Evolutionary conservation across 2,797 vertebrate genomes (phyloP).

Genomic region (Halcyon smyrnensis): DNA sequence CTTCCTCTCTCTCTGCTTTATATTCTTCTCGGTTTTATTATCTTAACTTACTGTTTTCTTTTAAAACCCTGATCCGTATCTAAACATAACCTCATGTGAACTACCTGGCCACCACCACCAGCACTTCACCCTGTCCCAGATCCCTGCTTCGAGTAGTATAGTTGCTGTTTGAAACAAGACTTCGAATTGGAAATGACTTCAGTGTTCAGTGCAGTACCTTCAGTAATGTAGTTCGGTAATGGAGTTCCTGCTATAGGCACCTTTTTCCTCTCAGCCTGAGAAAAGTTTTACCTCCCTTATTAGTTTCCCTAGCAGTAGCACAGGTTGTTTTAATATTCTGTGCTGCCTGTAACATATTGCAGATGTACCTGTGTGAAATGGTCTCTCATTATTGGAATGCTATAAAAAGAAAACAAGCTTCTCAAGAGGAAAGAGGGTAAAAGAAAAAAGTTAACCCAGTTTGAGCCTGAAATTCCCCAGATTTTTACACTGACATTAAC

Average conservation of each 20-base stretch:
- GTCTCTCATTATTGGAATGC: constrained; percentile 55
- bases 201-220: neutral
- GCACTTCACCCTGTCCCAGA: neutral
- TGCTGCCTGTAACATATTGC: constrained; percentile 66
- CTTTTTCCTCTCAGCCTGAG: constrained; percentile 15
- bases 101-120: neutral
- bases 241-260: constrained; percentile 25
- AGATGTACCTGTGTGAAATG: constrained; percentile 68
- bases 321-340: constrained; percentile 66
- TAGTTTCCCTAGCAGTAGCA: constrained; percentile 64
- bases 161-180: neutral
- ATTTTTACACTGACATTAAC: constrained; percentile 61
- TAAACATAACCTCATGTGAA: constrained; percentile 46
- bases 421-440: constrained; percentile 25
- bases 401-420: constrained; percentile 68
- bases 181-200: neutral
- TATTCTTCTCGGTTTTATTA: neutral
- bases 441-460: constrained; percentile 12
- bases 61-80: constrained; percentile 24
- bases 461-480: constrained; percentile 47
- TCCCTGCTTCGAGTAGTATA: neutral
- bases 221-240: neutral
- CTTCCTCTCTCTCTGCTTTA: constrained; percentile 19
- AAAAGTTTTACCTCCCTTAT: constrained; percentile 44
- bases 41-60: constrained; percentile 4